Evolutionary conservation across 2,888 invertebrate genomes (phyloP), one percentile per base, ranked within the genome.

Genomic region (Ichneumon xanthorius): DNA sequence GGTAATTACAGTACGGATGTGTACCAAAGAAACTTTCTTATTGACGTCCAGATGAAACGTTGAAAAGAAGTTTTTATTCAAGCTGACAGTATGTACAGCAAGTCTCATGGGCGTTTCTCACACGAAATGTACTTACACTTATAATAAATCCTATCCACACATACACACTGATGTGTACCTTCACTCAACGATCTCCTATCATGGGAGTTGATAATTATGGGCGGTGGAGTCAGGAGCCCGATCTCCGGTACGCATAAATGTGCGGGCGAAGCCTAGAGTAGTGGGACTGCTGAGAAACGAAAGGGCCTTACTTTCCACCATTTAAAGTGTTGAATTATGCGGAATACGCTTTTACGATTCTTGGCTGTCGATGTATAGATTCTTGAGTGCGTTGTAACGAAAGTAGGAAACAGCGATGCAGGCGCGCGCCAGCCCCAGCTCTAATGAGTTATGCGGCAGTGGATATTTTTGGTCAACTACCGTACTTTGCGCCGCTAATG

Each of bases 391-490:
- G 70, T 71, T 63, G 61, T 19, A 33, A 79, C 50, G 71, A 72
- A 80, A 72, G 71, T 14, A 72, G 71, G 80, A 72, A 72, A 65
- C 65, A 6, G 48, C 50, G 16, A 63, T 50, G 45, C 53, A 65
- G 40, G 48, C 53, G 72, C 63, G 26, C 61, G 11, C n/a, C 37
- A 19, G 16, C 16, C 37, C 14, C 50, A 50, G 48, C 19, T 30
- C 61, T 61, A 48, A 63, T 75, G 63, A 75, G 63, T 53, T 76
- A 76, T 76, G 65, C 65, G 65, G 63, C 58, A 76, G 65, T 53
- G 22, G 30, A 53, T 65, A 50, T 48, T 33, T 76, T 65, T 65
- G 53, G 76, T 65, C 50, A 76, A 37, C 30, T 50, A 33, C 0
- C 50, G 22, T n/a, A 16, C 9, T 22, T 19, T 40, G 7, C n/a